Conservation (phyloP, 2,113 vertebrate species). For the Leuciscus idus region DNA sequence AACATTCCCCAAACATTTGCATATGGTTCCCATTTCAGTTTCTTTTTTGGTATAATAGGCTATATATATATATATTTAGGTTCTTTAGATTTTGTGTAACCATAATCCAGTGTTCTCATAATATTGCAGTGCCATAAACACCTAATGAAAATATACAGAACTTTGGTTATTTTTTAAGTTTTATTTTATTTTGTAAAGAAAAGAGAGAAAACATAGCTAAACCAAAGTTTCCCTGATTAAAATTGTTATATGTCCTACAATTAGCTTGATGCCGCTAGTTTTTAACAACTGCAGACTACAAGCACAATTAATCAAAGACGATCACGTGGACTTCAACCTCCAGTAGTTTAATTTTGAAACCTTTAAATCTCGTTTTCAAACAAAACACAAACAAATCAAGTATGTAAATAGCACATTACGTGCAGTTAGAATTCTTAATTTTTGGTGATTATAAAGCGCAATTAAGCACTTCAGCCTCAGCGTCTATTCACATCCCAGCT, state of each 20-base stretch:
- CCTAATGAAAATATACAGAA: background rate
- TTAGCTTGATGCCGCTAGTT: background rate
- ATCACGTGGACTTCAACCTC: background rate
- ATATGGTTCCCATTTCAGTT: background rate
- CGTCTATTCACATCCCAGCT: constrained; percentile 74
- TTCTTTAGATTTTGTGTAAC: background rate
- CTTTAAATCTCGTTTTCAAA: background rate
- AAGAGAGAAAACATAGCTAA: no score
- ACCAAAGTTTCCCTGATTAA: no score
- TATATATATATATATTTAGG: no score
- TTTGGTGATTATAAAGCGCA: constrained; percentile 72
- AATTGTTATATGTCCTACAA: background rate
- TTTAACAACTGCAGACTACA: background rate
- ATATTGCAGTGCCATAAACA: background rate
- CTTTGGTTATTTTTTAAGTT: no score
- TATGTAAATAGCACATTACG: constrained; percentile 72
- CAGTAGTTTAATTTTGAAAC: background rate
- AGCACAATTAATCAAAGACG: background rate
- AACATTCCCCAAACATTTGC: background rate
- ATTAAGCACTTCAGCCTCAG: constrained; percentile 74
- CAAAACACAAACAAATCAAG: constrained; percentile 63
- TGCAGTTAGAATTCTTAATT: constrained; percentile 69
- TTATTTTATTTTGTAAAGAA: background rate
- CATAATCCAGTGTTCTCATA: background rate
- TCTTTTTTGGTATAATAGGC: no score